Evolutionary conservation across 2,113 vertebrate species (phyloP).

Genomic region (Empidonax traillii): DNA sequence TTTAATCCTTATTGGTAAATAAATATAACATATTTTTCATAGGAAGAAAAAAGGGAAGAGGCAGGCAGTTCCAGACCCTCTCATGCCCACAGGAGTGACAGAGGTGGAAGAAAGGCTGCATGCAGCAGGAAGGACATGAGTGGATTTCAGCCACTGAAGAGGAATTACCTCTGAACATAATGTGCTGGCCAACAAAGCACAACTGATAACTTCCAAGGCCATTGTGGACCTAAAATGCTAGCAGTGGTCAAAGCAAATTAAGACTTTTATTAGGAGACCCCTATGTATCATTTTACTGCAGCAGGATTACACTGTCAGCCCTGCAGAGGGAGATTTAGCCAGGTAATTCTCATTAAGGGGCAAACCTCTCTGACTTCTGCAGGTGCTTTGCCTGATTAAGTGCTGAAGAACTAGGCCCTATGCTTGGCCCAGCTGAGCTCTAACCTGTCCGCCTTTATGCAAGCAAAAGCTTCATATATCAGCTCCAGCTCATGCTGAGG

Average conservation of each 20-base stretch:
- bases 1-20: neutral
- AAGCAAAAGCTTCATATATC: neutral
- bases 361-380: slow-evolving; percentile 32
- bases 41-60: neutral
- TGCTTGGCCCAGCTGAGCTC: slow-evolving; percentile 36
- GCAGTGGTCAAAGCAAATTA: slow-evolving; percentile 55
- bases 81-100: neutral
- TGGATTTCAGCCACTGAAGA: neutral
- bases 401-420: neutral
- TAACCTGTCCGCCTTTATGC: slow-evolving; percentile 3
- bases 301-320: slow-evolving; percentile 25
- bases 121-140: neutral
- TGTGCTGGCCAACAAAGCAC: slow-evolving; percentile 27
- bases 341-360: slow-evolving; percentile 50
- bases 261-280: slow-evolving; percentile 35
- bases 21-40: neutral
- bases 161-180: neutral
- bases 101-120: neutral
- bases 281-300: slow-evolving; percentile 23
- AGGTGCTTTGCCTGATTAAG: slow-evolving; percentile 45
- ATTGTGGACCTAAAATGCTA: slow-evolving; percentile 17
- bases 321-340: slow-evolving; percentile 44
- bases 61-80: neutral
- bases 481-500: slow-evolving; percentile 8
- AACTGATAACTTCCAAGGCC: slow-evolving; percentile 12